Evolutionary conservation across 2,888 invertebrate genomes (phyloP), one percentile per base, ranked within the genome.

Genomic region (Troilus luridus): DNA sequence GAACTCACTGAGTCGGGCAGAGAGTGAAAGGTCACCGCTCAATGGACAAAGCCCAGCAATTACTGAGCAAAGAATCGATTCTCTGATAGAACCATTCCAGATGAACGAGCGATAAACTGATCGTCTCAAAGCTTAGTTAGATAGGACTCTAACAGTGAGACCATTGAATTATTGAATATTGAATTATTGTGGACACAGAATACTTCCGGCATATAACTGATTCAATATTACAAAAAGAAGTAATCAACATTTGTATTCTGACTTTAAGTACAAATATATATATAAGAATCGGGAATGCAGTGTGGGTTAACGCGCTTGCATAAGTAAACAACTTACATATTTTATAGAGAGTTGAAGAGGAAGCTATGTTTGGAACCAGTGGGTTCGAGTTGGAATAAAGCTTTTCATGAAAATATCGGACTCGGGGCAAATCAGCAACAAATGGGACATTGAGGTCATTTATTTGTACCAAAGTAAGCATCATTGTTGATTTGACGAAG

Each of bases 71-170:
- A 1, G 27, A 77, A 77, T 77, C 72, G 72, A 77, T 77, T 77
- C 72, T 77, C 17, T 6, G 41, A 41, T 19, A 1, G 72, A 41
- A 41, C 9, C 41, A 27, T 77, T 77, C 72, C 27, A 27, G 72
- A 77, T 77, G 72, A 77, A 77, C 72, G 72, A 77, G 41, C 72
- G 72, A 77, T 77, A 77, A 77, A 77, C 27, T 77, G 72, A 77
- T 77, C 72, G 72, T 19, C 27, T 17, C 27, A 17, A 67, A 77
- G 41, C 72, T 17, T 41, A 1, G 14, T 41, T 9, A 77, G 27
- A 77, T 77, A 77, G 14, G 27, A 67, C 19, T 24, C 60, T 77
- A 41, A 41, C 41, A 19, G 17, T n/a, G n/a, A n/a, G n/a, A n/a
- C n/a, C 14, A 41, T 17, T 3, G 6, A 77, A 0, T 17, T 77